Base-by-base conservation (phyloP, 2,113 vertebrate species). In the Diadophis punctatus region DNA sequence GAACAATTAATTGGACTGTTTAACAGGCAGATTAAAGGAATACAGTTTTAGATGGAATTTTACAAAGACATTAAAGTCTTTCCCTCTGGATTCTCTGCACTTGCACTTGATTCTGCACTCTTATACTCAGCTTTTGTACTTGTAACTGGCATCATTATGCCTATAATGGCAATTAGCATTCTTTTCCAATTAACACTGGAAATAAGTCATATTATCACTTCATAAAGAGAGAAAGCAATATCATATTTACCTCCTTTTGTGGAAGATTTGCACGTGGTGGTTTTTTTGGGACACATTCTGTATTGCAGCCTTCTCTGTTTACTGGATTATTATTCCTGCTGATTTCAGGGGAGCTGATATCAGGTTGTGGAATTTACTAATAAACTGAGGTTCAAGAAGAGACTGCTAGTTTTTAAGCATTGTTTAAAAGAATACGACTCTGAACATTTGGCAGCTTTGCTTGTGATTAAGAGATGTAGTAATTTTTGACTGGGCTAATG, bases 401-500 rank as follows among this genome's bases (percentile, higher is more conserved):
- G 30, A 9, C 56, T 30, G 87, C n/a, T 91, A 80, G 89, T 1
- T 93, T 95, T 90, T 94, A 43, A 92, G 46, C 52, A 93, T 92
- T 92, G 93, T 88, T 56, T 60, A 68, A 88, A 86, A 90, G 25
- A 27, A 20, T 68, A 84, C 94, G 87, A 94, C 93, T 20, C 95
- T 95, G 49, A 90, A 22, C 68, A 93, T 96, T 88, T 96, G 93
- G 91, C 95, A 89, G n/a, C 95, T 43, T 93, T 94, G 23, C 30
- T 46, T 90, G 2, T 53, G 49, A 90, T 34, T 51, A 74, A n/a
- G 68, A 52, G 16, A 88, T 53, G n/a, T 80, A 85, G 95, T 95
- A 49, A 86, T 91, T 96, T 95, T 96, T 90, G 49, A 23, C 93
- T 68, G 92, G 97, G 94, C 95, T 96, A 96, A 53, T 48, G 84